phyloP scores from a whole-genome alignment of 2,113 vertebrate species.

The Archocentrus centrarchus region DNA sequence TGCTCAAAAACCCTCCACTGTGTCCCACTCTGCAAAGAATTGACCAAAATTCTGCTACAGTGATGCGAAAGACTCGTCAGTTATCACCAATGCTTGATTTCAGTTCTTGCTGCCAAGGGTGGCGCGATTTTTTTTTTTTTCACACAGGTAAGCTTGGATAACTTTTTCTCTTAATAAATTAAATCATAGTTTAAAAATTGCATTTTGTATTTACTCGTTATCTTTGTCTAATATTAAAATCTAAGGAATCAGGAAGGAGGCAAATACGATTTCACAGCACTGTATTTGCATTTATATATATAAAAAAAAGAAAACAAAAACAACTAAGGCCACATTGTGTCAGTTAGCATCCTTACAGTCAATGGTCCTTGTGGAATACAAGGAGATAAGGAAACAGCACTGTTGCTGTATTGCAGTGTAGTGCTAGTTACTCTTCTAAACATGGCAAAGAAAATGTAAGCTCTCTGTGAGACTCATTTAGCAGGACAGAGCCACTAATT shows the following conservation, averaged over 20 bases:
- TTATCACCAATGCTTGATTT: no score
- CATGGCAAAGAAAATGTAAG: no score
- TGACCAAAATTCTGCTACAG: background rate
- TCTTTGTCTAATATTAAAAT: background rate
- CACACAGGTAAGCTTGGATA: background rate
- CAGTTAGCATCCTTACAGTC: background rate
- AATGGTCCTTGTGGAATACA: background rate
- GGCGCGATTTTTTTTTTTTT: no score
- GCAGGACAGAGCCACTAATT: no score
- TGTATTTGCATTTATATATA: background rate
- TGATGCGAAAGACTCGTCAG: no score
- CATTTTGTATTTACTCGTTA: background rate
- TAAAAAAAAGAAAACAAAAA: background rate
- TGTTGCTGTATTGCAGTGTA: no score
- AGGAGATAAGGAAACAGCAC: no score
- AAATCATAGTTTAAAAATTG: background rate
- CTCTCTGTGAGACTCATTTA: no score
- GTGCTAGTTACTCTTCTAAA: no score
- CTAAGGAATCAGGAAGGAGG: background rate
- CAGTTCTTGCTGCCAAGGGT: no score
- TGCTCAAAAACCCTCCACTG: fast-evolving
- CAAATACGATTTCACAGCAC: background rate
- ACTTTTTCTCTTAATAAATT: background rate
- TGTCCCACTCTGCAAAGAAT: background rate
- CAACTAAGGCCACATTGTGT: background rate